Conservation (phyloP, 2,888 invertebrate genomes). For the Sesia apiformis region DNA sequence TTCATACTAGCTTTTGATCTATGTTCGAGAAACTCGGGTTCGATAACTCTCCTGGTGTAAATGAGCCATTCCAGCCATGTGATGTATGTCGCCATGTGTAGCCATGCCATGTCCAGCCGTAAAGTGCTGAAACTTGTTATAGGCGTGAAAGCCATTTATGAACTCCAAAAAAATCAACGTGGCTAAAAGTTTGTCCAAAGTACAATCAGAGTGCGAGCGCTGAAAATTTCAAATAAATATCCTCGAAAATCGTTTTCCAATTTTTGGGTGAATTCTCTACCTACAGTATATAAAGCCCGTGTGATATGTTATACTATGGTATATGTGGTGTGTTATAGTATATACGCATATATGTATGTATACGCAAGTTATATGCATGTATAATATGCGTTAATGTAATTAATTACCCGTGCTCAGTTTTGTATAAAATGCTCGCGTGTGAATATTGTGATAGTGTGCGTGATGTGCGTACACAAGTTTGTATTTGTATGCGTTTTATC, state of each 20-base stretch:
- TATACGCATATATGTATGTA: slow-evolving; percentile 21
- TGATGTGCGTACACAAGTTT: slow-evolving; percentile 11
- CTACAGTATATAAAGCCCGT: neutral
- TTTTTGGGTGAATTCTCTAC: neutral
- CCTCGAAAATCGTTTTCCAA: neutral
- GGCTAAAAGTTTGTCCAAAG: neutral
- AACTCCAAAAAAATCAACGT: neutral
- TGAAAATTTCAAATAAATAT: neutral
- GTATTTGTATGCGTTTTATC: slow-evolving; percentile 46
- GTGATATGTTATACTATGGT: neutral
- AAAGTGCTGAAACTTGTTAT: neutral
- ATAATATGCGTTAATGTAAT: slow-evolving; percentile 46
- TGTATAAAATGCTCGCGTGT: slow-evolving; percentile 42
- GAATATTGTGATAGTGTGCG: slow-evolving; percentile 12
- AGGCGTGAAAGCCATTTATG: neutral
- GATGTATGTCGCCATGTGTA: no score
- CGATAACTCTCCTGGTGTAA: no score
- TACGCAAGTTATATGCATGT: neutral
- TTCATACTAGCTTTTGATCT: no score
- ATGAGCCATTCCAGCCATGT: no score
- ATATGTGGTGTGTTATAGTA: no score
- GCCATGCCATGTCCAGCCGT: no score
- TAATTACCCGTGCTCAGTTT: slow-evolving; percentile 63
- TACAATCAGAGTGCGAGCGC: neutral
- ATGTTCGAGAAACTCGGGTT: no score